Percentiles rank a stretch among this genome's conserved stretches.
Evolutionary conservation across 2,113 vertebrate genomes (phyloP).

Genomic region (Mesoclemmys tuberculata): DNA sequence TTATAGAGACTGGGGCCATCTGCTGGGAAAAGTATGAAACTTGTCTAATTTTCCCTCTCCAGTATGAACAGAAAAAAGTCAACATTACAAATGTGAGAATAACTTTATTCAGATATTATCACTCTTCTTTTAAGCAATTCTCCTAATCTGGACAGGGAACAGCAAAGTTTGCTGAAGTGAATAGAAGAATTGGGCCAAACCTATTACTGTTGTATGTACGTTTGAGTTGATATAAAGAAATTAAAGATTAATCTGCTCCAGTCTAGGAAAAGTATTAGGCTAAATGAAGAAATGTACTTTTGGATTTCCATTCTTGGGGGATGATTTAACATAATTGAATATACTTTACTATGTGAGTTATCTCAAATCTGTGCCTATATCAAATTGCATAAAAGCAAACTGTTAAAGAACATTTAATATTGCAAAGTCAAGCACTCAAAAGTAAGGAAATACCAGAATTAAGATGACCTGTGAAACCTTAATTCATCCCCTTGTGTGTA

Average conservation of each 20-base stretch:
- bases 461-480: background rate
- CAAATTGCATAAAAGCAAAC: background rate
- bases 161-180: constrained; percentile 21
- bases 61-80: background rate
- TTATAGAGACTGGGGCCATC: background rate
- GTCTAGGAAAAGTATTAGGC: background rate
- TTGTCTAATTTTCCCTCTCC: background rate
- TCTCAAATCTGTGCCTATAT: background rate
- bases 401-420: background rate
- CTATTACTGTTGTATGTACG: background rate
- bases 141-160: background rate
- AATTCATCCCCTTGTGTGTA: background rate
- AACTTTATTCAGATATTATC: background rate
- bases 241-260: background rate
- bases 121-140: background rate
- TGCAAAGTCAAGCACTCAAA: background rate
- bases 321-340: background rate
- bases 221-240: background rate
- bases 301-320: background rate
- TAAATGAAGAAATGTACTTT: background rate
- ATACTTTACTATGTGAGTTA: background rate
- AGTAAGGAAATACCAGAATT: background rate
- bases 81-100: background rate
- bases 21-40: background rate
- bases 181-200: background rate